Evolutionary conservation across 1,140 invertebrate species (phyloP).

Genomic region (Pseudoatta argentina): DNA sequence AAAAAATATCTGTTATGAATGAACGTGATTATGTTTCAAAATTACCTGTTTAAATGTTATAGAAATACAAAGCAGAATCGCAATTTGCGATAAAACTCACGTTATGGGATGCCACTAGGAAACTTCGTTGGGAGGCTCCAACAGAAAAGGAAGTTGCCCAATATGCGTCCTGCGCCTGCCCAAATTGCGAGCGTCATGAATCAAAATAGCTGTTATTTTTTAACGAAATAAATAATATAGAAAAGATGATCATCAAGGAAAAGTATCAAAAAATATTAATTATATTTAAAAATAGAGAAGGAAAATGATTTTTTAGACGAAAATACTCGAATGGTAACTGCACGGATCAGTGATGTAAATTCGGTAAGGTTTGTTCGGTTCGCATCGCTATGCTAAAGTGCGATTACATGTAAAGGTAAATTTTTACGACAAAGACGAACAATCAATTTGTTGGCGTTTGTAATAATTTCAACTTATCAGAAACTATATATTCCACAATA

Average conservation of each 20-base stretch:
- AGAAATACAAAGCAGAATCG: constrained; percentile 62
- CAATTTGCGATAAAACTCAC: constrained; percentile 85
- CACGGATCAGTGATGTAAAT: too few relatives aligned
- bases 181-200: not conserved
- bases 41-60: not conserved
- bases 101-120: constrained; percentile 92
- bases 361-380: too few relatives aligned
- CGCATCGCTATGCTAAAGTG: too few relatives aligned
- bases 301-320: not conserved
- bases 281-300: not conserved
- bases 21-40: not conserved
- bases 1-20: not conserved
- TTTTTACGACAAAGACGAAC: too few relatives aligned
- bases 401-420: too few relatives aligned
- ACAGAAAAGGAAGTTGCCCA: constrained; percentile 71
- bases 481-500: too few relatives aligned
- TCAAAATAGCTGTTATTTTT: constrained; percentile 10
- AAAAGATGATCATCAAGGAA: not conserved
- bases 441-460: too few relatives aligned
- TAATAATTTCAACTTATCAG: too few relatives aligned
- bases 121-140: constrained; percentile 86
- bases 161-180: not conserved
- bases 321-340: not conserved
- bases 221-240: not conserved
- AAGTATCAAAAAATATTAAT: not conserved